A percentile compares a stretch with the other conserved stretches of the same genome.
Conservation (phyloP, 2,797 vertebrate species). For the Periparus ater region DNA sequence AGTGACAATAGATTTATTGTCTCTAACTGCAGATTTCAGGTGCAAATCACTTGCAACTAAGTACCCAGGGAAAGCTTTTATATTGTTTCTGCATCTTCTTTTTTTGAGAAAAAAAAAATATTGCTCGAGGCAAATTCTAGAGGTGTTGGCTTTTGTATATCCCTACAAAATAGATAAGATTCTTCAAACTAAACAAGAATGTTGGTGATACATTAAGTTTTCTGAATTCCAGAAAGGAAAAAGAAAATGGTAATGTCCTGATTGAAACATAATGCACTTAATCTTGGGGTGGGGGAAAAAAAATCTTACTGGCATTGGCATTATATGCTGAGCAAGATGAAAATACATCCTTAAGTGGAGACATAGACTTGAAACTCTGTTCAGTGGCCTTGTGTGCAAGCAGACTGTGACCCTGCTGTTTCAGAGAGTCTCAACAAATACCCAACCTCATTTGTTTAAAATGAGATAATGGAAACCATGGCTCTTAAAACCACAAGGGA, state of each 20-base stretch:
- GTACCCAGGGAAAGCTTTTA: neutral
- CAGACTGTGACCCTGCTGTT: neutral
- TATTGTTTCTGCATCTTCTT: neutral
- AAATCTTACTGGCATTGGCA: neutral
- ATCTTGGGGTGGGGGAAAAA: no score
- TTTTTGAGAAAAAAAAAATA: no score
- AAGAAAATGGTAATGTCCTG: neutral
- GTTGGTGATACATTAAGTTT: neutral
- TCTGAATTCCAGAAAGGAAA: neutral
- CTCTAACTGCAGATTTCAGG: neutral
- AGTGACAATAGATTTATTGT: neutral
- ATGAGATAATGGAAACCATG: constrained; percentile 25
- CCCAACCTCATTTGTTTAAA: neutral
- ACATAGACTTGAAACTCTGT: neutral
- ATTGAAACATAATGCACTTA: neutral
- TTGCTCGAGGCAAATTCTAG: neutral
- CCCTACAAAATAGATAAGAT: neutral
- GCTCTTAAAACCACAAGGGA: neutral
- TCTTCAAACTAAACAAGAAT: neutral
- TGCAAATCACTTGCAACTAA: neutral
- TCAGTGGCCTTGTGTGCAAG: neutral
- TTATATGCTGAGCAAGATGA: neutral
- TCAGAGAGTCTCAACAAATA: neutral
- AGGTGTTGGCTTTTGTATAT: neutral
- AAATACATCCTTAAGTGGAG: neutral